Evolutionary conservation across 2,113 vertebrate genomes (phyloP), one percentile per base, ranked within the genome.

Genomic region (Neofelis nebulosa): DNA sequence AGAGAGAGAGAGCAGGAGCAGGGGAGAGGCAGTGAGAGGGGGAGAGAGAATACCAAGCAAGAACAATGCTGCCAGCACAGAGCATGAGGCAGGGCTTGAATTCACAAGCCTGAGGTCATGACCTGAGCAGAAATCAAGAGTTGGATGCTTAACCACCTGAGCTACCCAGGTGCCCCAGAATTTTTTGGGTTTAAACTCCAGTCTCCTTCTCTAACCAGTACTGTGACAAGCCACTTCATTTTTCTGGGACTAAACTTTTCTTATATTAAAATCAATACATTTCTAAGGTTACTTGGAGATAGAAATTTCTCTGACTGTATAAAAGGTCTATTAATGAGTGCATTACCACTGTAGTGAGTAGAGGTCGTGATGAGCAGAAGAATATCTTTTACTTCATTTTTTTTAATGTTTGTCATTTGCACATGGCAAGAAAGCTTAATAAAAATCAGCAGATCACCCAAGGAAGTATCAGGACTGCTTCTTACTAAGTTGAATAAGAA

Each of bases 261-360:
- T 93, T 84, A 78, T 78, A 10, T 81, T 66, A 86, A 91, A 96
- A 63, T 55, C 41, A 83, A 69, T 85, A 61, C 48, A 36, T 92
- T 31, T 36, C 1, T 71, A 69, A 86, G 61, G 1, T 92, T 45
- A 81, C 83, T 29, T 80, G 29, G n/a, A 76, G 41, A 65, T n/a
- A 12, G 69, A 80, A 76, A 65, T 23, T 36, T 86, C 29, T 89
- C 14, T 76, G 5, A 16, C 71, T 50, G 19, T 80, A 2, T 71
- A 19, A 91, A 38, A 89, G 41, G 27, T 55, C 78, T 96, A n/a
- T 8, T 52, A 8, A 18, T 27, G 16, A 65, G 23, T 45, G 36
- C 23, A 69, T 7, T 27, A 86, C 7, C 11, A 23, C 23, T 63
- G 7, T 0, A 63, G 27, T 38, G 15, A 65, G 38, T 19, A 41